phyloP scores from a whole-genome alignment of 2,888 invertebrate genomes.

The Scaptomyza tumidula region DNA sequence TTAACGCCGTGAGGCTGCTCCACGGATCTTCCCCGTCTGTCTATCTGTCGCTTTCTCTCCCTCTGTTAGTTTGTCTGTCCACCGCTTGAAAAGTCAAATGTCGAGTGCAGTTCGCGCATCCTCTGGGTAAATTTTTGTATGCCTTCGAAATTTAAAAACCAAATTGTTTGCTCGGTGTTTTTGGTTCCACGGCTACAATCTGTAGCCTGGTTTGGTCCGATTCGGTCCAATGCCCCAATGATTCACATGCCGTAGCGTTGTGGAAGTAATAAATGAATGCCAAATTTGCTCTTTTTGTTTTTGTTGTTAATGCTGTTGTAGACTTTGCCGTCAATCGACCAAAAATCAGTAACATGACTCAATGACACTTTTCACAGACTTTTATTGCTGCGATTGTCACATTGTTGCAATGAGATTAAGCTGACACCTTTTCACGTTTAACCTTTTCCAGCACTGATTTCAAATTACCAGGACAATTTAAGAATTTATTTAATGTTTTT shows the following conservation, averaged over 20 bases:
- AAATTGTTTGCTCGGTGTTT: constrained; percentile 53
- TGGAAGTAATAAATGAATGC: constrained; percentile 71
- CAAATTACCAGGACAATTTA: constrained; percentile 20
- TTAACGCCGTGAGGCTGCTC: constrained; percentile 41
- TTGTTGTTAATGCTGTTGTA: constrained; percentile 5
- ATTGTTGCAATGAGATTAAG: constrained; percentile 39
- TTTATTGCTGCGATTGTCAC: constrained; percentile 26
- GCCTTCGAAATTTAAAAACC: constrained; percentile 49
- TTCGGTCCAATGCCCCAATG: constrained; percentile 4
- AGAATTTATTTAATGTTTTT: neutral
- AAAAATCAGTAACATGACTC: constrained; percentile 49
- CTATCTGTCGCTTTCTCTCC: neutral
- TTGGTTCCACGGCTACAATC: constrained; percentile 27
- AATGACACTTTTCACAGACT: constrained; percentile 51
- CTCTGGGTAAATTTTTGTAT: constrained; percentile 56
- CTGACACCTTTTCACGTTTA: neutral
- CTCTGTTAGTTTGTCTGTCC: constrained; percentile 8
- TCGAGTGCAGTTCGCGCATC: constrained; percentile 60
- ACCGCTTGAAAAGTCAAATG: constrained; percentile 69
- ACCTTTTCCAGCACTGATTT: constrained; percentile 4
- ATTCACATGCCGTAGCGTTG: constrained; percentile 49
- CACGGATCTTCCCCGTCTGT: neutral
- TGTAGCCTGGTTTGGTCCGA: neutral
- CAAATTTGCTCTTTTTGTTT: constrained; percentile 21
- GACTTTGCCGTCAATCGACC: constrained; percentile 28